A percentile compares a stretch with the other conserved stretches of the same genome.
Evolutionary conservation across 2,113 vertebrate species (phyloP).

Genomic region (Erpornis zantholeuca): DNA sequence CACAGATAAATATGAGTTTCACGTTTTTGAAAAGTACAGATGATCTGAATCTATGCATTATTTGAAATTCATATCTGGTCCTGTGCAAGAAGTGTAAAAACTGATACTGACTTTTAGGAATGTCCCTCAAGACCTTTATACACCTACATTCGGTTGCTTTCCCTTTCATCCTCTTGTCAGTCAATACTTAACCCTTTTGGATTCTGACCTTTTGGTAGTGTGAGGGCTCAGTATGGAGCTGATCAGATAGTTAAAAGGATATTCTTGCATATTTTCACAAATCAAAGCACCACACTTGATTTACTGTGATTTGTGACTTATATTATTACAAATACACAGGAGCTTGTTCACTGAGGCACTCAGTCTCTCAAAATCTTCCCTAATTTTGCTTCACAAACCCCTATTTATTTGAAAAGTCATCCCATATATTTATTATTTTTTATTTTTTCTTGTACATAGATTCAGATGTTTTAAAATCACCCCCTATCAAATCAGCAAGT

Average conservation of each 20-base stretch:
- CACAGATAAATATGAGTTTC: slow-evolving; percentile 14
- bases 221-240: not conserved
- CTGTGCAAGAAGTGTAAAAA: slow-evolving; percentile 35
- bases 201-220: slow-evolving; percentile 27
- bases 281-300: not conserved
- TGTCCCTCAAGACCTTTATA: slow-evolving; percentile 50
- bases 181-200: slow-evolving; percentile 61
- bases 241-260: slow-evolving; percentile 28
- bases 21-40: not conserved
- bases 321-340: not conserved
- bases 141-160: slow-evolving; percentile 33
- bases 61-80: slow-evolving; percentile 36
- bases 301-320: slow-evolving; percentile 2
- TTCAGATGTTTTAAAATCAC: not conserved
- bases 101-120: slow-evolving; percentile 44
- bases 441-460: not conserved
- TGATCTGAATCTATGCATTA: not conserved
- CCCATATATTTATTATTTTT: not conserved
- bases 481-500: not conserved
- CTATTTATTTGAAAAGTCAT: not conserved
- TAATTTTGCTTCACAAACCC: not conserved
- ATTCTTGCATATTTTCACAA: slow-evolving; percentile 41
- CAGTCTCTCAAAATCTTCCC: not conserved
- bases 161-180: slow-evolving; percentile 55
- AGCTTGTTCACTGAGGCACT: not conserved